A percentile compares a stretch with the other conserved stretches of the same genome.
These are phyloP conservation scores for Dastarcus helophoroides DNA, from an alignment of 2,888 invertebrate species.

Conservation along the genomic window DNA sequence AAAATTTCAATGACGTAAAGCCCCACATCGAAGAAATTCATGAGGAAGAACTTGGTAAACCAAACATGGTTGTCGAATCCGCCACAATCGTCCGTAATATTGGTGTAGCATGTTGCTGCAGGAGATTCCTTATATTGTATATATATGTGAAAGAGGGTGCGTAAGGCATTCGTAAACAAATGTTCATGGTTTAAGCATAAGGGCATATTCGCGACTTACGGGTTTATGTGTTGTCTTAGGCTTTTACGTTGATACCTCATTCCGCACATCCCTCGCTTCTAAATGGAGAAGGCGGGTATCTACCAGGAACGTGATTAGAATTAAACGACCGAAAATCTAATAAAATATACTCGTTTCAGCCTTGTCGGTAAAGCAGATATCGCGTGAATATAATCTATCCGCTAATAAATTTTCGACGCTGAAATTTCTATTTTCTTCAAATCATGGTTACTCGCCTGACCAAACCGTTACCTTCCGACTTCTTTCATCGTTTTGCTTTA, in stretches of 20 bases:
- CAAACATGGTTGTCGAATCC: too few relatives aligned
- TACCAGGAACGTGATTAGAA: slow-evolving; percentile 27
- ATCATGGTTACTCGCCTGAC: too few relatives aligned
- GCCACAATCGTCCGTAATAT: too few relatives aligned
- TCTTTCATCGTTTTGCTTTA: too few relatives aligned
- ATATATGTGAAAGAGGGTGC: too few relatives aligned
- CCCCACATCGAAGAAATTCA: too few relatives aligned
- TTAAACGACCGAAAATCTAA: slow-evolving; percentile 27
- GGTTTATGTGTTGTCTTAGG: slow-evolving; percentile 27
- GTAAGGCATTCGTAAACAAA: slow-evolving; percentile 3
- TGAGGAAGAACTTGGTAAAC: too few relatives aligned
- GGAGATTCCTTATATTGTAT: too few relatives aligned
- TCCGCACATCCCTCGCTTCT: slow-evolving; percentile 26
- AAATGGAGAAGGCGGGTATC: slow-evolving; percentile 27
- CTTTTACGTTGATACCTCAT: slow-evolving; percentile 27
- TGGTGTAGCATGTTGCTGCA: too few relatives aligned
- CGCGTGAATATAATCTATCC: slow-evolving; percentile 7
- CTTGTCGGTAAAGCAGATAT: slow-evolving; percentile 13
- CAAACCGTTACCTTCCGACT: too few relatives aligned
- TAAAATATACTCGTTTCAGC: slow-evolving; percentile 22
- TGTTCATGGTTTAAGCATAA: slow-evolving; percentile 1
- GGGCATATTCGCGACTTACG: slow-evolving; percentile 16
- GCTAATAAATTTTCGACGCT: slow-evolving; percentile 1
- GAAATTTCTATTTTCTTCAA: slow-evolving; percentile 1
- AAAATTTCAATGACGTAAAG: too few relatives aligned